Percentiles rank a stretch among this genome's conserved stretches.
phyloP scores from a whole-genome alignment of 2,888 invertebrate species.

The Seladonia tumulorum region DNA sequence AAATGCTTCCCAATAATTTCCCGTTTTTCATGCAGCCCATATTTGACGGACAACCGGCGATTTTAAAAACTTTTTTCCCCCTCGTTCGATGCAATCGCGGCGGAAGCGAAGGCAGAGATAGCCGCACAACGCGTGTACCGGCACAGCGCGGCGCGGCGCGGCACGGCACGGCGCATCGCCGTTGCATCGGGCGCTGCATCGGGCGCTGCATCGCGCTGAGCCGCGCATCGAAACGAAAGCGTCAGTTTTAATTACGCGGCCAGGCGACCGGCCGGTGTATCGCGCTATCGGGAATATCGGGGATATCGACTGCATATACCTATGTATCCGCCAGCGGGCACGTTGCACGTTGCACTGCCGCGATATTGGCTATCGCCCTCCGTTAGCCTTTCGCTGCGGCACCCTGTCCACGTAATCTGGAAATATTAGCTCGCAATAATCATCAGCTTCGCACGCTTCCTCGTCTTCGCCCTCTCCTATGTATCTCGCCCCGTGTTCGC shows the following conservation, averaged over 20 bases:
- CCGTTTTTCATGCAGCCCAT: conserved; percentile 47
- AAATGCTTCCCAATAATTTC: conserved; percentile 52
- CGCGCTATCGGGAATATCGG: conserved; percentile 68
- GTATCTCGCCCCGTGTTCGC: background rate
- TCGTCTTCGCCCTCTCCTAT: conserved; percentile 25
- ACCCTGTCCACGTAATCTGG: conserved; percentile 72
- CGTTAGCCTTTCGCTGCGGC: conserved; percentile 57
- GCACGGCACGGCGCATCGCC: background rate
- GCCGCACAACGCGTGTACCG: conserved; percentile 23
- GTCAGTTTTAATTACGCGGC: conserved; percentile 77
- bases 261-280: conserved; percentile 46
- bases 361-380: conserved; percentile 76
- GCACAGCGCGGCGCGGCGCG: background rate
- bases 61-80: conserved; percentile 47
- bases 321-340: conserved; percentile 53
- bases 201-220: background rate
- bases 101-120: conserved; percentile 62
- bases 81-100: conserved; percentile 39
- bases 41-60: conserved; percentile 45
- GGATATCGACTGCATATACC: conserved; percentile 54
- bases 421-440: conserved; percentile 74
- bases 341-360: conserved; percentile 52
- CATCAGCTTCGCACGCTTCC: conserved; percentile 46
- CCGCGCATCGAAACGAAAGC: conserved; percentile 72
- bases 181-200: background rate